phyloP scores from a whole-genome alignment of 1,140 invertebrate genomes.

The Achroia grisella region DNA sequence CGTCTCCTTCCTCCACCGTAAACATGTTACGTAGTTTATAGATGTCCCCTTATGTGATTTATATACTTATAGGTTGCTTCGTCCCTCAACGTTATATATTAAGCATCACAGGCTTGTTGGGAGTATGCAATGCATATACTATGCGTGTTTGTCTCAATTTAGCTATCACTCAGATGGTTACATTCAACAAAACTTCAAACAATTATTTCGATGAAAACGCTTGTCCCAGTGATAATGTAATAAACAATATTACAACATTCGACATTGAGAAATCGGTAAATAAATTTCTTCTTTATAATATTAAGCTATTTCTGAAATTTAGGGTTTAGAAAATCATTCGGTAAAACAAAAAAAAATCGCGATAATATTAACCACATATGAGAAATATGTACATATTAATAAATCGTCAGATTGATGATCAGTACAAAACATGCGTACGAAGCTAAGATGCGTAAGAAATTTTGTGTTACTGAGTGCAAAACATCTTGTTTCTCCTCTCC shows the following conservation, averaged over 20 bases:
- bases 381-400: too few relatives aligned
- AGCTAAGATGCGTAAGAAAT: too few relatives aligned
- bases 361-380: too few relatives aligned
- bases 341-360: too few relatives aligned
- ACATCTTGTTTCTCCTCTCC: too few relatives aligned
- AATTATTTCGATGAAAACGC: slow-evolving; percentile 33
- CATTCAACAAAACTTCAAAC: slow-evolving; percentile 22
- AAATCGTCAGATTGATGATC: too few relatives aligned
- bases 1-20: too few relatives aligned
- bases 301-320: too few relatives aligned
- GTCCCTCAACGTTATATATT: slow-evolving; percentile 84
- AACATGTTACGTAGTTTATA: not conserved
- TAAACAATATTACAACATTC: slow-evolving; percentile 17
- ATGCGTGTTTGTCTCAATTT: slow-evolving; percentile 91
- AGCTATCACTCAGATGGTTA: slow-evolving; percentile 91
- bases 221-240: slow-evolving; percentile 31
- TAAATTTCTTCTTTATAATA: too few relatives aligned
- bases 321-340: too few relatives aligned
- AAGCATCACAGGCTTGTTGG: slow-evolving; percentile 87
- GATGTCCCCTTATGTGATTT: not conserved
- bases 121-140: slow-evolving; percentile 88
- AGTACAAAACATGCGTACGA: too few relatives aligned
- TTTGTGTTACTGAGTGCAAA: too few relatives aligned
- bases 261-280: slow-evolving; percentile 30
- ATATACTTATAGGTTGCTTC: slow-evolving; percentile 70